These are phyloP conservation scores for Gari tellinella DNA, from an alignment of 2,888 invertebrate genomes.

Conservation along the genomic window DNA sequence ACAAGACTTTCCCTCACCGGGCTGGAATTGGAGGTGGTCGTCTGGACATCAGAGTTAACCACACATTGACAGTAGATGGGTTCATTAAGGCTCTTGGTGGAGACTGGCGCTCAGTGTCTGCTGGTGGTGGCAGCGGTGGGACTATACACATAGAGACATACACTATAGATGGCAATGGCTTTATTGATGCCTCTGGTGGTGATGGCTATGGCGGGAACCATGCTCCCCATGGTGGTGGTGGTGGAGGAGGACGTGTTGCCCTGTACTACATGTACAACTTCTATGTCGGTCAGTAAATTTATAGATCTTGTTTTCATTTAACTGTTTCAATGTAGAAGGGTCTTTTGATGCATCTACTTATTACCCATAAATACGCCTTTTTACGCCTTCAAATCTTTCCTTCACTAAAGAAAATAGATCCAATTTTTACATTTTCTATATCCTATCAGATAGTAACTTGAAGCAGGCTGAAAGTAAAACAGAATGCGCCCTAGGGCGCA, in stretches of 20 bases:
- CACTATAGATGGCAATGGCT: conserved; percentile 70
- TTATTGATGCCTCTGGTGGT: conserved; percentile 69
- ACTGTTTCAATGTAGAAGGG: too few species aligned
- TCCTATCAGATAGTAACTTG: too few species aligned
- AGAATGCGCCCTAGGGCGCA: too few species aligned
- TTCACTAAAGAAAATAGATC: too few species aligned
- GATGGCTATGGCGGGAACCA: conserved; percentile 59
- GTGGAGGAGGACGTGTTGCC: conserved; percentile 71
- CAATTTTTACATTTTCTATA: too few species aligned
- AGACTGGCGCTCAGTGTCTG: conserved; percentile 62
- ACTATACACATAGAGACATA: conserved; percentile 66
- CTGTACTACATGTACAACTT: conserved; percentile 72
- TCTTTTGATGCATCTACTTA: too few species aligned
- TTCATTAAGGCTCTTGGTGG: conserved; percentile 65
- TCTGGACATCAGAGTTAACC: conserved; percentile 60
- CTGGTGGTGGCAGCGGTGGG: conserved; percentile 78
- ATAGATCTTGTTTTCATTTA: too few species aligned
- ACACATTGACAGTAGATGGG: conserved; percentile 71
- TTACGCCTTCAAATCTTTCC: too few species aligned
- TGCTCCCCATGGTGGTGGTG: conserved; percentile 70
- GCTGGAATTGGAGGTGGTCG: conserved; percentile 71
- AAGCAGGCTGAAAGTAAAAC: too few species aligned
- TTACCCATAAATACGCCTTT: too few species aligned
- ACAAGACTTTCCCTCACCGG: conserved; percentile 68
- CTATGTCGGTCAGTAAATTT: conserved; percentile 67